Evolutionary conservation across 2,888 invertebrate genomes (phyloP).

Genomic region (Oasisia sp.): DNA sequence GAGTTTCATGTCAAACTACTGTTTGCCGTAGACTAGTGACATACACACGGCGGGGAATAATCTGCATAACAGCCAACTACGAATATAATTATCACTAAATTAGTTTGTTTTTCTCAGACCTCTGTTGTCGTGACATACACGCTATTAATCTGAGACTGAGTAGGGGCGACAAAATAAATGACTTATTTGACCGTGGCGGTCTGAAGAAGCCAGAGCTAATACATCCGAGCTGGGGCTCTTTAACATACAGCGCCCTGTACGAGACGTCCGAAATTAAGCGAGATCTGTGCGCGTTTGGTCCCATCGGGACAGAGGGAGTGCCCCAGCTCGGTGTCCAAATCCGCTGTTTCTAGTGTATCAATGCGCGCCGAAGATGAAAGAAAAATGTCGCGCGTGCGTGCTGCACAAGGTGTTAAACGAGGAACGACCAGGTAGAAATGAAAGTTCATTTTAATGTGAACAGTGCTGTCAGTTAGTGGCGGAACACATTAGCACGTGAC

Average conservation of each 20-base stretch:
- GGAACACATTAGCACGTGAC: background rate
- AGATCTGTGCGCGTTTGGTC: no score
- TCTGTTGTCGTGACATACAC: background rate
- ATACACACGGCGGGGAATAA: background rate
- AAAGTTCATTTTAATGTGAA: background rate
- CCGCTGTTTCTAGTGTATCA: background rate
- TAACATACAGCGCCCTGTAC: no score
- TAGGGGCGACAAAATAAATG: background rate
- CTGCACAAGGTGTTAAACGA: background rate
- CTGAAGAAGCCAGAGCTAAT: no score
- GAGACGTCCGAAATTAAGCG: no score
- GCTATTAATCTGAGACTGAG: background rate
- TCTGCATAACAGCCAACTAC: background rate
- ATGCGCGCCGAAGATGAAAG: constrained; percentile 10
- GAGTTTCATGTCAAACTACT: background rate
- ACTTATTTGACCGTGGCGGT: no score
- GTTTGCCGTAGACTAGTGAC: background rate
- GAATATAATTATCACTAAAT: background rate
- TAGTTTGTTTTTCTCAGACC: background rate
- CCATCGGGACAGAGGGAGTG: no score
- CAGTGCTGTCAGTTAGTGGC: background rate
- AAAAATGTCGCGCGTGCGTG: background rate
- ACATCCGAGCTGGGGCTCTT: no score
- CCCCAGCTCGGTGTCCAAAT: background rate
- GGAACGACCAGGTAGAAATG: background rate